Conservation (phyloP, 2,888 invertebrate species). For the Phortica magna region DNA sequence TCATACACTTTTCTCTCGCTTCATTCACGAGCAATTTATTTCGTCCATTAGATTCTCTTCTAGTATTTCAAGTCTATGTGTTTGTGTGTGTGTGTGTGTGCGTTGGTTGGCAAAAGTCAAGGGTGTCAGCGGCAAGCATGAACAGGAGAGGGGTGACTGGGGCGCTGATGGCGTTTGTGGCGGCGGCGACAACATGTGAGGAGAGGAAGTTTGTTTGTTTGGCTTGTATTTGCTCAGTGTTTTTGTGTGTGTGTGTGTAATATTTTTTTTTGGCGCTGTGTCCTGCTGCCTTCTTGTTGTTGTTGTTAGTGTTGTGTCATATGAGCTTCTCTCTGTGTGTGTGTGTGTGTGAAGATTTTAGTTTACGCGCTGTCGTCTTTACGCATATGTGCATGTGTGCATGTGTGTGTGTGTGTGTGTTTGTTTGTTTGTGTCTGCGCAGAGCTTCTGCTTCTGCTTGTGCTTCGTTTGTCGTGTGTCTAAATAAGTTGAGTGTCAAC, state of each 20-base stretch:
- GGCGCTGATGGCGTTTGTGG: too few species aligned
- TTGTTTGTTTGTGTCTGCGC: neutral
- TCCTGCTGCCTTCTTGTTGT: slow-evolving; percentile 58
- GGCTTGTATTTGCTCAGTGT: slow-evolving; percentile 22
- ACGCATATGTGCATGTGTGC: slow-evolving; percentile 29
- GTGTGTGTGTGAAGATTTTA: slow-evolving; percentile 26
- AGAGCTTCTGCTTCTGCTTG: slow-evolving; percentile 43
- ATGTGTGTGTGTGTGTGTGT: slow-evolving; percentile 45
- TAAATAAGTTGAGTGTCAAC: slow-evolving; percentile 73
- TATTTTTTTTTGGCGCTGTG: neutral
- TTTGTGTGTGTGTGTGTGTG: too few species aligned
- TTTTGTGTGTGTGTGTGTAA: slow-evolving; percentile 21
- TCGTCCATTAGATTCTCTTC: slow-evolving; percentile 73
- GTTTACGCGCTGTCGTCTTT: slow-evolving; percentile 39
- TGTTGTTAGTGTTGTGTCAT: slow-evolving; percentile 56
- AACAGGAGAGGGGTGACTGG: too few species aligned
- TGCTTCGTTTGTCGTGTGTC: slow-evolving; percentile 61
- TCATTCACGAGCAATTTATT: slow-evolving; percentile 73
- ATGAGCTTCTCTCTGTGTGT: neutral
- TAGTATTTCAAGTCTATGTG: slow-evolving; percentile 60
- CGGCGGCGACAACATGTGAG: slow-evolving; percentile 1
- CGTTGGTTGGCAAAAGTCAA: too few species aligned
- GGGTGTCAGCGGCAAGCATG: too few species aligned
- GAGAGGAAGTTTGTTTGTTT: slow-evolving; percentile 1
- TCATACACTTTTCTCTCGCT: slow-evolving; percentile 61